Conservation (phyloP, 2,113 vertebrate species). For the Colius striatus region DNA sequence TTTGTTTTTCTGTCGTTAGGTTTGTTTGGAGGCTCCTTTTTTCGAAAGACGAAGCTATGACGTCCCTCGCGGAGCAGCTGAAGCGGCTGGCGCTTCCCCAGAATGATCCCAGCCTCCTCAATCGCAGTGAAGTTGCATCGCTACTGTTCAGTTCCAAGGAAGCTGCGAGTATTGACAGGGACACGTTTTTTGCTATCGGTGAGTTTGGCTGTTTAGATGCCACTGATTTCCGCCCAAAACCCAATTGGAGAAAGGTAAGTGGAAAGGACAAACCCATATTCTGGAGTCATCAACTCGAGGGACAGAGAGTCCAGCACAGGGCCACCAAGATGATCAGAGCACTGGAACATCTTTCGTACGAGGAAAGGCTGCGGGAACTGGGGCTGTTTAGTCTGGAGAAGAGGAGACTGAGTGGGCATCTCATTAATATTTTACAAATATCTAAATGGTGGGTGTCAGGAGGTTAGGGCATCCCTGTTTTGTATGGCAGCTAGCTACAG, state of each 20-base stretch:
- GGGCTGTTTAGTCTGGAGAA: no score
- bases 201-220: background rate
- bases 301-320: no score
- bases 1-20: background rate
- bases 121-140: conserved; percentile 80
- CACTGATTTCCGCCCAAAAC: rapidly evolving
- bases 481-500: no score
- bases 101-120: conserved; percentile 83
- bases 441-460: no score
- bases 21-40: background rate
- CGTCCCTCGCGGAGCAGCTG: conserved; percentile 92
- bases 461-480: no score
- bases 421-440: no score
- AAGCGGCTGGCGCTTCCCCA: conserved; percentile 91
- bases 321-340: no score
- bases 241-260: no score
- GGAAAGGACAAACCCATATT: rapidly evolving
- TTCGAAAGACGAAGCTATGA: conserved; percentile 75
- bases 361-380: no score
- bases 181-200: conserved; percentile 93
- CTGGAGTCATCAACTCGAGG: no score
- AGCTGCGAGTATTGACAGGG: conserved; percentile 87
- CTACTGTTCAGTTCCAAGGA: conserved; percentile 90
- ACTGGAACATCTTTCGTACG: no score
- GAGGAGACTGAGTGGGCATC: no score